phyloP scores from a whole-genome alignment of 2,888 invertebrate species.

The Caenorhabditis virilis region DNA sequence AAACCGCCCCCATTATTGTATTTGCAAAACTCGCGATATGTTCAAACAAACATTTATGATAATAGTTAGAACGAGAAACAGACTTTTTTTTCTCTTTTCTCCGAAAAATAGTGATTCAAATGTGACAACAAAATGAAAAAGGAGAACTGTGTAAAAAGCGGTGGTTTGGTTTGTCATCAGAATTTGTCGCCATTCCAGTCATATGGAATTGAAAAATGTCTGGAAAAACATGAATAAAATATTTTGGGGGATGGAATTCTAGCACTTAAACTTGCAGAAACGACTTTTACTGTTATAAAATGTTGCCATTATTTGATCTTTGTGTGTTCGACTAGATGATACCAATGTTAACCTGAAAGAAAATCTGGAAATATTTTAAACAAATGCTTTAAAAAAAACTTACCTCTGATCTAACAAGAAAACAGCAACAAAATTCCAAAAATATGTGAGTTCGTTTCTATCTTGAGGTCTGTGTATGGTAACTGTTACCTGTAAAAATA shows the following conservation, averaged over 20 bases:
- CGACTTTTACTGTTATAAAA: slow-evolving; percentile 22
- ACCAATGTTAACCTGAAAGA: slow-evolving; percentile 20
- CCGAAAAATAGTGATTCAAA: too few species aligned
- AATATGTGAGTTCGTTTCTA: slow-evolving; percentile 5
- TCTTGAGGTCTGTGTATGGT: slow-evolving; percentile 14
- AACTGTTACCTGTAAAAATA: slow-evolving; percentile 17
- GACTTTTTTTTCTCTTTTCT: too few species aligned
- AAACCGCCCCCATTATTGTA: too few species aligned
- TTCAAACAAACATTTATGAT: too few species aligned
- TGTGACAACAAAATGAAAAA: not conserved
- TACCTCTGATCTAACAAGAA: slow-evolving; percentile 22
- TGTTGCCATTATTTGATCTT: slow-evolving; percentile 12
- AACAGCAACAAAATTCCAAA: slow-evolving; percentile 29
- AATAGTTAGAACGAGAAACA: too few species aligned
- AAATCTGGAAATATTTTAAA: not conserved
- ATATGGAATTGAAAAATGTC: slow-evolving; percentile 30
- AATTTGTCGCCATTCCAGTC: slow-evolving; percentile 23
- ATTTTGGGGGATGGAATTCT: not conserved
- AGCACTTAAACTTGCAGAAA: slow-evolving; percentile 24
- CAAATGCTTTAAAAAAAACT: not conserved
- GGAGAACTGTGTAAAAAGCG: not conserved
- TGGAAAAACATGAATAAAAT: slow-evolving; percentile 6
- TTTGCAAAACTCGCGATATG: too few species aligned
- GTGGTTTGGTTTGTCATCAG: slow-evolving; percentile 2
- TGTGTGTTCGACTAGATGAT: slow-evolving; percentile 1